Base-by-base conservation (phyloP, 2,113 vertebrate species). In the Penelope pileata region DNA sequence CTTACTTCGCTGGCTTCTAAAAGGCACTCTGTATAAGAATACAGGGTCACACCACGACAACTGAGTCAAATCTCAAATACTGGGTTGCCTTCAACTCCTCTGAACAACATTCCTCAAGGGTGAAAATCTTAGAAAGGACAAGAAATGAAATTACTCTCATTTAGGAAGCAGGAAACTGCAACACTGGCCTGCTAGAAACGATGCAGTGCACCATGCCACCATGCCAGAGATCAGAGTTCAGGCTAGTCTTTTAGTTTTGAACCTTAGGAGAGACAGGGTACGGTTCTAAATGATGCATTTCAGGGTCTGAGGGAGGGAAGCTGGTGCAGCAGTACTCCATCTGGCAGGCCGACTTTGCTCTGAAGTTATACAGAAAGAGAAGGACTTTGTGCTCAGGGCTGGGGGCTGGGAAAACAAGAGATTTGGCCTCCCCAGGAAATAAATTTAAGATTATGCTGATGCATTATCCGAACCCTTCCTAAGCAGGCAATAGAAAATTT, bases 401-500 rank as follows among this genome's bases (percentile, higher is more conserved):
- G 58, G 67, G 40, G 69, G 64, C 15, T 40, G 73, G 42, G 54
- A 93, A 83, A 30, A 50, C 38, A 82, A 91, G 74, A 91, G 84
- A 91, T 54, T n/a, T 16, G 59, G 76, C 23, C 64, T 75, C 54
- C 63, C 81, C 58, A 47, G 91, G 92, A 97, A 97, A 86, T 86
- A 96, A 94, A 96, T 74, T 76, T 81, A 66, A 70, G 80, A 95
- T 82, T 72, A 90, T 84, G 77, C 87, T 83, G 93, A 90, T 80
- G 88, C 81, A 85, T 23, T 56, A 23, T 48, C 91, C 75, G 83
- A 88, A 95, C 92, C 79, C 48, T 96, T 96, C 84, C 78, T 83
- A 93, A 96, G 90, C 75, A 90, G 78, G 87, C 58, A 73, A 66
- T 10, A 88, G 66, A 90, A 94, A 92, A 83, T 95, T 89, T 96